Conservation (phyloP, 2,797 vertebrate species). For the Dendrocincla tyrannina region DNA sequence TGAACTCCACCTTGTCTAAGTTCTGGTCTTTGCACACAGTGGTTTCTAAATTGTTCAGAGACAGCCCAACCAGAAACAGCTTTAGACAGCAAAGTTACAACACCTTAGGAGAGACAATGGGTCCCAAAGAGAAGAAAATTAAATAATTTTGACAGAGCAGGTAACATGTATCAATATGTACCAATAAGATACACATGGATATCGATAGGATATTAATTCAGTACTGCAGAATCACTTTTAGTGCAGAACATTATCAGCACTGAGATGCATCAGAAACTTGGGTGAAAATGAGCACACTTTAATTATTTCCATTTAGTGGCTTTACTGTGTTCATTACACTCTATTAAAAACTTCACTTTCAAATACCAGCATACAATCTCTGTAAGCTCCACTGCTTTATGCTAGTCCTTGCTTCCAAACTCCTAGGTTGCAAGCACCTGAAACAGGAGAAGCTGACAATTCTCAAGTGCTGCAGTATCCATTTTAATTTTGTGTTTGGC, state of each 20-base stretch:
- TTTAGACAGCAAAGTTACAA: neutral
- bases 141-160: neutral
- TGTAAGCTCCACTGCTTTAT: neutral
- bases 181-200: fast-evolving
- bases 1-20: neutral
- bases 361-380: neutral
- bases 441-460: neutral
- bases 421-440: neutral
- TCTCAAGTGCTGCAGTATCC: neutral
- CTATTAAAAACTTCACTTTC: neutral
- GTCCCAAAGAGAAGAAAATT: neutral
- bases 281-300: neutral
- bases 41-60: neutral
- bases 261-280: neutral
- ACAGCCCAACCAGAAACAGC: neutral
- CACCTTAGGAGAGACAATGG: neutral
- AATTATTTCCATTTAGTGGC: neutral
- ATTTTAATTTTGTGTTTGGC: neutral
- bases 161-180: neutral
- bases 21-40: neutral
- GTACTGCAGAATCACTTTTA: neutral
- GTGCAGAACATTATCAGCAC: neutral
- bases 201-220: neutral
- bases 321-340: neutral
- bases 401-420: neutral